Conservation (phyloP, 1,140 invertebrate genomes). For the Daktulosphaira vitifoliae region DNA sequence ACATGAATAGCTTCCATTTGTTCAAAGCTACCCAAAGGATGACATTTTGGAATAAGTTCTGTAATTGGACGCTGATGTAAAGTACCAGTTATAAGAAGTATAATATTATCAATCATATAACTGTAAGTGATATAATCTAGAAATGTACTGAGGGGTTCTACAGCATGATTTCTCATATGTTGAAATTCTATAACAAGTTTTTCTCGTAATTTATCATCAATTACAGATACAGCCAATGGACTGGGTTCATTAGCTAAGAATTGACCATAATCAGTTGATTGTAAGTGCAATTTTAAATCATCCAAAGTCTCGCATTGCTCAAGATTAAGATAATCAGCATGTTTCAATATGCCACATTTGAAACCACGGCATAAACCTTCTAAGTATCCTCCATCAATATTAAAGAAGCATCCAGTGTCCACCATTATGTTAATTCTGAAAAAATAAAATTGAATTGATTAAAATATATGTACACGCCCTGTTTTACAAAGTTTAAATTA, state of each 20-base stretch:
- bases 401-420: conserved; percentile 70
- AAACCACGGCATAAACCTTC: conserved; percentile 97
- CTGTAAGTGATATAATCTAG: conserved; percentile 99
- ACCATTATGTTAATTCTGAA: conserved; percentile 11
- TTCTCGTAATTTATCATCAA: conserved; percentile 96
- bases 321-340: conserved; percentile 95
- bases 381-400: conserved; percentile 95
- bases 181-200: conserved; percentile 98
- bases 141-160: conserved; percentile 94
- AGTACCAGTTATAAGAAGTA: conserved; percentile 96
- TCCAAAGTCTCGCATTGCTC: conserved; percentile 99
- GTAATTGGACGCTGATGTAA: conserved; percentile 96
- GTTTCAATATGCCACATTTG: conserved; percentile 95
- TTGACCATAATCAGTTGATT: conserved; percentile 98
- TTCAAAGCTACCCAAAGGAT: conserved; percentile 97
- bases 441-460: background rate
- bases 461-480: conserved; percentile 12
- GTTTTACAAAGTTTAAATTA: background rate
- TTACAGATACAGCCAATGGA: conserved; percentile 91
- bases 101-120: conserved; percentile 99
- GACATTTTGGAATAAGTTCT: conserved; percentile 97
- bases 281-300: conserved; percentile 97
- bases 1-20: conserved; percentile 99
- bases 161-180: conserved; percentile 94
- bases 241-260: conserved; percentile 98